phyloP scores from a whole-genome alignment of 2,888 invertebrate genomes.

The Vanessa cardui region DNA sequence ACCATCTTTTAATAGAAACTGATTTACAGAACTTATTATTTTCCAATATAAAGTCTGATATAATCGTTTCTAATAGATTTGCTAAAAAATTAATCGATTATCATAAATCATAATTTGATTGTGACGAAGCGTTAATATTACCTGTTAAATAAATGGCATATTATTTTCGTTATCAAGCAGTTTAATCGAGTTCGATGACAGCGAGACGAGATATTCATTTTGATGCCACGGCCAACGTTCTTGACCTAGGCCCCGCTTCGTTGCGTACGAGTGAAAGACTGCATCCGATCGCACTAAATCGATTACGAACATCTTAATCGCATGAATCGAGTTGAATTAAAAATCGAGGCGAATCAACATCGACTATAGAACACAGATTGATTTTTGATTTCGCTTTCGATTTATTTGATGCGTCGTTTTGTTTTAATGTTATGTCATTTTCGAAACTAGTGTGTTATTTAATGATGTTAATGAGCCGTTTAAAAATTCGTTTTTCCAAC shows the following conservation, averaged over 20 bases:
- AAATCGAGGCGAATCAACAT: conserved; percentile 35
- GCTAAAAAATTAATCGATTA: no score
- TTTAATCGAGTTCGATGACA: conserved; percentile 58
- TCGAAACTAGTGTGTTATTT: conserved; percentile 37
- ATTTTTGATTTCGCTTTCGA: conserved; percentile 38
- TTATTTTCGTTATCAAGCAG: conserved; percentile 20
- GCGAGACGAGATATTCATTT: conserved; percentile 46
- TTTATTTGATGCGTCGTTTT: conserved; percentile 29
- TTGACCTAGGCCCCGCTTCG: conserved; percentile 63
- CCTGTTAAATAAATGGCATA: conserved; percentile 10
- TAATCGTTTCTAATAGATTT: no score
- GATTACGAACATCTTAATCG: conserved; percentile 42
- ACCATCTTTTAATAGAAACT: no score
- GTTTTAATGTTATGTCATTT: conserved; percentile 38
- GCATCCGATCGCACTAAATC: conserved; percentile 39
- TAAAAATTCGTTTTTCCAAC: conserved; percentile 23
- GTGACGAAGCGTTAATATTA: conserved; percentile 4
- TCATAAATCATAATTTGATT: background rate
- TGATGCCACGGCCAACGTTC: conserved; percentile 67
- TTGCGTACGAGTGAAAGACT: conserved; percentile 51
- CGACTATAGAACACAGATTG: conserved; percentile 29
- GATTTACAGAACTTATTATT: no score
- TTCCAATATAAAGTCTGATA: no score
- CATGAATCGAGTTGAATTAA: conserved; percentile 38
- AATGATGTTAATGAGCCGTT: conserved; percentile 30